Evolutionary conservation across 2,888 invertebrate species (phyloP).

Genomic region (Dicranocentrus wangi): DNA sequence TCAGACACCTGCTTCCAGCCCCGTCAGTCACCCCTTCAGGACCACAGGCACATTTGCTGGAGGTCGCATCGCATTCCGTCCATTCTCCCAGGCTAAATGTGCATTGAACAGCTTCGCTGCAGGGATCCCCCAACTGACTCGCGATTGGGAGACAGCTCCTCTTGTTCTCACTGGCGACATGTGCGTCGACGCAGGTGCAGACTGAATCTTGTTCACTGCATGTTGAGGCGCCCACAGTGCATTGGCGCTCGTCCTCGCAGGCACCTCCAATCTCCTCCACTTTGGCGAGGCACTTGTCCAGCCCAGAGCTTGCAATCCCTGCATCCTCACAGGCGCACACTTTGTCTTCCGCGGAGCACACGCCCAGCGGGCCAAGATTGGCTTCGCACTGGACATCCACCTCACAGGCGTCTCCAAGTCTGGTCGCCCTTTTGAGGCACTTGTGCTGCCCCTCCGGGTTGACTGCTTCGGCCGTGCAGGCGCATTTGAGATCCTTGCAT

Average conservation of each 20-base stretch:
- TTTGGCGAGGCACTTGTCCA: not conserved
- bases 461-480: not conserved
- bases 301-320: not conserved
- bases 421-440: not conserved
- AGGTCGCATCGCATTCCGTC: not conserved
- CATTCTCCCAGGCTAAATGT: not conserved
- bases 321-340: not conserved
- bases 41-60: not conserved
- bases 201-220: not conserved
- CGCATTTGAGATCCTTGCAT: not conserved
- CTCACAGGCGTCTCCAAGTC: not conserved
- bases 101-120: not conserved
- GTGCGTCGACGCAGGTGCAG: not conserved
- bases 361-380: not conserved
- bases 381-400: not conserved
- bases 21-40: not conserved
- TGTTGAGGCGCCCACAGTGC: not conserved
- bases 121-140: not conserved
- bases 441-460: not conserved
- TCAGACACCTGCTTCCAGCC: not conserved
- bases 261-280: not conserved
- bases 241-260: not conserved
- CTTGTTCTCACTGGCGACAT: not conserved
- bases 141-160: not conserved
- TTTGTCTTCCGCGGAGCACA: not conserved